Evolutionary conservation across 2,113 vertebrate species (phyloP).

Genomic region (Phrynosoma blainvillii): DNA sequence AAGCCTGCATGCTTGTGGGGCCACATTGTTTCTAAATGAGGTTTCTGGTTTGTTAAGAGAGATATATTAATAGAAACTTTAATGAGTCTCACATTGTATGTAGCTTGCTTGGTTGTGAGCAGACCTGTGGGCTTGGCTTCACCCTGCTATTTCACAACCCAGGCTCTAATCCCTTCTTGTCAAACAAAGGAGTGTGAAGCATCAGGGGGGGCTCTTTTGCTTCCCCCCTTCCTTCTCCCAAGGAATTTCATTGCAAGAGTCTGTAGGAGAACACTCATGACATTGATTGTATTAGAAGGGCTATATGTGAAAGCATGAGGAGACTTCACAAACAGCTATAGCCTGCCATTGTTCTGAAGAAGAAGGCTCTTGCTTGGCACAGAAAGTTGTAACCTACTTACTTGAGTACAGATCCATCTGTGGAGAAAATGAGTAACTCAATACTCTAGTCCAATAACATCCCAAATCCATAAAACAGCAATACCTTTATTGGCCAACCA

Average conservation of each 20-base stretch:
- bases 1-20: neutral
- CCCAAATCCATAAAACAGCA: no score
- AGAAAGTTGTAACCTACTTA: no score
- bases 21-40: neutral
- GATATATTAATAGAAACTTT: neutral
- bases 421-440: no score
- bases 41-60: neutral
- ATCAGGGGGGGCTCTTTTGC: no score
- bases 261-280: slow-evolving; percentile 73
- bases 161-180: neutral
- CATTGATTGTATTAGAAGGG: slow-evolving; percentile 72
- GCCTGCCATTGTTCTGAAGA: neutral
- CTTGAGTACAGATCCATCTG: no score
- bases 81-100: neutral
- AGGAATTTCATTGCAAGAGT: slow-evolving; percentile 74
- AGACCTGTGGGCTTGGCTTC: neutral
- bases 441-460: no score
- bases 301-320: neutral
- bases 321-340: neutral
- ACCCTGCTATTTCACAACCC: neutral
- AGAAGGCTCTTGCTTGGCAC: neutral
- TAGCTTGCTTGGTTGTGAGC: neutral
- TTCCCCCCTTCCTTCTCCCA: neutral
- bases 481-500: no score
- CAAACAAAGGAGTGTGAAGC: no score